Evolutionary conservation across 2,888 invertebrate species (phyloP).

Genomic region (Hetaerina titia): DNA sequence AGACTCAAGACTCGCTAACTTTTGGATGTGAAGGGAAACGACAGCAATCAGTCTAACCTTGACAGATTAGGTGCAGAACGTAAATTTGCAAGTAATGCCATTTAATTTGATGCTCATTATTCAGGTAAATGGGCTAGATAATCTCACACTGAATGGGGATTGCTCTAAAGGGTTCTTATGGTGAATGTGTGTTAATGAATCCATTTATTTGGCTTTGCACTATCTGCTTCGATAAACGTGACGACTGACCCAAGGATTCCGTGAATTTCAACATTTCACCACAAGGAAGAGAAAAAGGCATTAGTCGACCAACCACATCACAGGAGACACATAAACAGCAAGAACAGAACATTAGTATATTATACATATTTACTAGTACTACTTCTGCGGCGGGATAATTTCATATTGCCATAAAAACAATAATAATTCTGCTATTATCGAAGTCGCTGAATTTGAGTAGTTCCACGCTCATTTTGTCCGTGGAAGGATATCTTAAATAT

Average conservation of each 20-base stretch:
- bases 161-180: background rate
- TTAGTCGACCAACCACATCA: too few species aligned
- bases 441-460: too few species aligned
- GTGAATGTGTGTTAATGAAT: background rate
- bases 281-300: too few species aligned
- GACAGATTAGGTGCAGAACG: background rate
- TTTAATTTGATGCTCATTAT: background rate
- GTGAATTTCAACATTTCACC: too few species aligned
- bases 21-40: background rate
- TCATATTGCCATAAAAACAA: too few species aligned
- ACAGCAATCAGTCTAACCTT: background rate
- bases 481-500: too few species aligned
- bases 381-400: too few species aligned
- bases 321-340: too few species aligned
- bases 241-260: background rate
- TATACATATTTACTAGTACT: too few species aligned
- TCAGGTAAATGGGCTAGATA: background rate
- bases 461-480: too few species aligned
- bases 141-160: background rate
- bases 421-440: too few species aligned
- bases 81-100: background rate
- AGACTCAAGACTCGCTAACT: background rate
- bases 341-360: too few species aligned
- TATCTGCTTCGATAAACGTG: background rate
- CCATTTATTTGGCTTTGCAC: background rate